Evolutionary conservation across 2,797 vertebrate genomes (phyloP), one percentile per base, ranked within the genome.

Genomic region (Lepidocolaptes lacrymiger): DNA sequence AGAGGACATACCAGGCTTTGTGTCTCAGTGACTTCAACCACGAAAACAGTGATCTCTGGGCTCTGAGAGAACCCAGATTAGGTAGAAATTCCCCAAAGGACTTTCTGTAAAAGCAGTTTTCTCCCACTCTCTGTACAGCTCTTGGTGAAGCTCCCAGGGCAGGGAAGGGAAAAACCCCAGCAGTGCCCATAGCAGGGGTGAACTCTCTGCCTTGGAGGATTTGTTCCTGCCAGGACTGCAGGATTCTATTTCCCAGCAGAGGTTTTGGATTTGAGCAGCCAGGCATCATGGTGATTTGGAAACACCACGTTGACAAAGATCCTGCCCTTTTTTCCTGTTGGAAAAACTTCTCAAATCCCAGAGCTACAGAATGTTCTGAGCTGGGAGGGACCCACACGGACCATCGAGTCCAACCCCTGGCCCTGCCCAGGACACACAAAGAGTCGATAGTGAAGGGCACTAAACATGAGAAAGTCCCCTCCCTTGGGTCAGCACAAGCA

Each of bases 21-120:
- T 41, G 61, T 37, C 52, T 56, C 58, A 37, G 26, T 16, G 66
- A 84, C 30, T 27, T 59, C 74, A 43, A 14, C 30, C 24, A 48
- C 2, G 39, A 28, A 61, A 69, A 21, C 63, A 34, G n/a, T 4
- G 13, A 11, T n/a, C 48, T 15, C 37, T 24, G 18, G 0, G 1
- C 48, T 24, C 18, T 2, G 21, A 58, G 19, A 0, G 1, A 89
- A 18, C 62, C 51, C 74, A 63, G 52, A 17, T 9, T 6, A 63
- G 55, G 51, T 39, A 59, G 2, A 26, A 56, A 15, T 15, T 58
- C 66, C 64, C 21, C 51, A 54, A 62, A 61, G 49, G 36, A 24
- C 72, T 51, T 41, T 4, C 12, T 32, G 23, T 8, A 34, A 32
- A 54, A 67, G 77, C 44, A 7, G 8, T 32, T 82, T 87, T 77